Conservation (phyloP, 2,797 vertebrate genomes). For the Sebastolobus alascanus region DNA sequence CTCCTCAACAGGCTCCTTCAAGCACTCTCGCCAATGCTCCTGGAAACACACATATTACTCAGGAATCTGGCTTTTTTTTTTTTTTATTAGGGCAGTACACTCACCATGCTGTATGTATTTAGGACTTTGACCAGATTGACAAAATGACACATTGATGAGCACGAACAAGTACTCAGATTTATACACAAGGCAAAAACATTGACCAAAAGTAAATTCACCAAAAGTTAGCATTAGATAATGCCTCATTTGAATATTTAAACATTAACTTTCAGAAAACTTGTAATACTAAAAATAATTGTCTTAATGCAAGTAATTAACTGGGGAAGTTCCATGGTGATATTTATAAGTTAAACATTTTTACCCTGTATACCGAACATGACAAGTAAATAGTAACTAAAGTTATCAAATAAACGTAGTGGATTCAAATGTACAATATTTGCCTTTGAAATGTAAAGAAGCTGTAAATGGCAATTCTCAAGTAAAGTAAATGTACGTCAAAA, state of each 20-base stretch:
- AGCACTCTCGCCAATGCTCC: slow-evolving; percentile 54
- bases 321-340: too few species aligned
- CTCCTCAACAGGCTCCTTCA: slow-evolving; percentile 66
- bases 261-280: too few species aligned
- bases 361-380: not conserved
- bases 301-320: too few species aligned
- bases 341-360: too few species aligned
- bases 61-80: slow-evolving; percentile 53
- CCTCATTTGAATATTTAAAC: too few species aligned
- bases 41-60: slow-evolving; percentile 73
- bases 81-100: slow-evolving; percentile 45
- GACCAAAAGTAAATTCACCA: too few species aligned
- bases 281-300: too few species aligned
- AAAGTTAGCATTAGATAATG: too few species aligned
- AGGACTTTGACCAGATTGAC: slow-evolving; percentile 16
- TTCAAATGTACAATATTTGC: not conserved
- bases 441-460: not conserved
- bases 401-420: not conserved
- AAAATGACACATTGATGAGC: slow-evolving; percentile 14
- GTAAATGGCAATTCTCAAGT: not conserved
- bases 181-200: too few species aligned
- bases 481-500: not conserved
- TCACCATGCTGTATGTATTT: not conserved
- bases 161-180: not conserved
- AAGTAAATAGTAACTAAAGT: not conserved